Evolutionary conservation across 2,888 invertebrate species (phyloP), one percentile per base, ranked within the genome.

Genomic region (Listrodromus nycthemerus): DNA sequence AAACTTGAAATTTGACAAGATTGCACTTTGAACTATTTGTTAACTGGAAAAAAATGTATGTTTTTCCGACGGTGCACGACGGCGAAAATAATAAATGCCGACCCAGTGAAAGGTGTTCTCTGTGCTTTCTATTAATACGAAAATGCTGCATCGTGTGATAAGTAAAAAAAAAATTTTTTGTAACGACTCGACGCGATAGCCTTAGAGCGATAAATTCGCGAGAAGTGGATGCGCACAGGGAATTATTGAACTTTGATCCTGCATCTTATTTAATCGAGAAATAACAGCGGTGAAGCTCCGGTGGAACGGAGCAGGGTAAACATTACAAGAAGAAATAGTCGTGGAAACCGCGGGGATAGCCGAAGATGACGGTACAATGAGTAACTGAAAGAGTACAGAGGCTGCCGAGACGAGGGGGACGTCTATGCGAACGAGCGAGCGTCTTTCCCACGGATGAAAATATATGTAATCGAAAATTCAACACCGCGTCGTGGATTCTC

Each of bases 391-490:
- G 75, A 75, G 37, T 24, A 67, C 16, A 45, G 19, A 33, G 21
- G 55, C 30, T n/a, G 41, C 67, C 52, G 50, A 52, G 13, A 63
- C 27, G 58, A 71, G 33, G 37, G 58, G 37, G 30, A 45, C 48
- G 50, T 70, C 52, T 71, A 69, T 58, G 80, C 55, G 80, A 80
- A 78, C 74, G 74, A 74, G 61, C 71, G 65, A 74, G 45, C 77
- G 74, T 81, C 81, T 74, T 84, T 84, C 81, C 84, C 84, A 84
- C 80, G 81, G 52, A 78, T 37, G 80, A 80, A 77, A 84, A 84
- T 80, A 80, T 74, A 74, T 81, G 84, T 84, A 84, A 84, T 84
- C 81, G 78, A 48, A 65, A 81, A 84, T 78, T 81, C 80, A 81
- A 75, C 81, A 81, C 77, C 66, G 75, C 73, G 61, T 61, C 74